These are phyloP conservation scores for Brachyhypopomus gauderio DNA, from an alignment of 2,113 vertebrate species.

Conservation along the genomic window DNA sequence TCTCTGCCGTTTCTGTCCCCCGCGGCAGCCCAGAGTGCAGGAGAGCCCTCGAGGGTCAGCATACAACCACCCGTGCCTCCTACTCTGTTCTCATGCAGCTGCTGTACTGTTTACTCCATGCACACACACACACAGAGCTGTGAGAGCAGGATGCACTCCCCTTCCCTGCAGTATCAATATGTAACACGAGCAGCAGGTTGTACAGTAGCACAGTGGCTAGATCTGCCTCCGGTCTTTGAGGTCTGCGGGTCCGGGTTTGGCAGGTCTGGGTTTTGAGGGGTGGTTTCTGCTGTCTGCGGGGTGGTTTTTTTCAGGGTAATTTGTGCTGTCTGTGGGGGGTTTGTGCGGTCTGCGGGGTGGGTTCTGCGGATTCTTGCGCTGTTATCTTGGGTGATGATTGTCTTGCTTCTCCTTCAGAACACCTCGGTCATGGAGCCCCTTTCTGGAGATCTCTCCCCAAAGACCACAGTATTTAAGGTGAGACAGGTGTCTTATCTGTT, in stretches of 20 bases:
- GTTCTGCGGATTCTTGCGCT: neutral
- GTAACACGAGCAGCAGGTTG: neutral
- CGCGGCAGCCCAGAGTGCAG: neutral
- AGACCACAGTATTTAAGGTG: conserved; percentile 88
- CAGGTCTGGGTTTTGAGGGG: no score
- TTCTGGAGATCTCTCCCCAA: conserved; percentile 87
- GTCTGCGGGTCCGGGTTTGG: no score
- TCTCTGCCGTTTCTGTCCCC: no score
- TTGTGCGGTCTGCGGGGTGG: no score
- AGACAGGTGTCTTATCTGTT: conserved; percentile 17
- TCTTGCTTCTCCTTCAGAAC: conserved; percentile 67
- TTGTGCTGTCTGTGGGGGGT: no score
- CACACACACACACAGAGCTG: neutral
- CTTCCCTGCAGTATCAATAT: neutral
- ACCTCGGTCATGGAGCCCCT: conserved; percentile 89
- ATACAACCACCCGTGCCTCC: conserved; percentile 1
- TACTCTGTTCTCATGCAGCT: conserved; percentile 2
- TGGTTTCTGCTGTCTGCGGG: no score
- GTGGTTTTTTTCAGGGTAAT: no score
- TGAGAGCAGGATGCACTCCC: neutral
- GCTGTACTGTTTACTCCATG: conserved; percentile 15
- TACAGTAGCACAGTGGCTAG: no score
- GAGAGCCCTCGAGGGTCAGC: conserved; percentile 2
- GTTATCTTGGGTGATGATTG: no score
- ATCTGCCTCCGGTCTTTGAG: no score